phyloP scores from a whole-genome alignment of 2,113 vertebrate species.

The Lonchura striata region DNA sequence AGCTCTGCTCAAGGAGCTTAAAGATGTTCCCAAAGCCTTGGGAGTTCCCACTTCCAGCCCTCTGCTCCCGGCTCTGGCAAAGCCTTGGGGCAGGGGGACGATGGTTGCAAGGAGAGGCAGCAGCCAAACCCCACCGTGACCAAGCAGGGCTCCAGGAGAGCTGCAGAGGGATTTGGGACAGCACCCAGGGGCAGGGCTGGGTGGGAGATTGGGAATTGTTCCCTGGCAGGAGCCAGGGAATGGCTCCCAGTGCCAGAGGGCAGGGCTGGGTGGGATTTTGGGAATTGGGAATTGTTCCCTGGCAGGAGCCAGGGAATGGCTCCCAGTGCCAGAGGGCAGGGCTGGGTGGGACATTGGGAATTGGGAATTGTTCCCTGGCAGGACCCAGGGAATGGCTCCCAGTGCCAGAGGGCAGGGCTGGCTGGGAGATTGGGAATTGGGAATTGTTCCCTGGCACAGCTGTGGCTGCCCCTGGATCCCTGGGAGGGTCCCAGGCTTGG shows the following conservation, averaged over 20 bases:
- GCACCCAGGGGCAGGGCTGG: background rate
- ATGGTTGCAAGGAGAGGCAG: rapidly evolving
- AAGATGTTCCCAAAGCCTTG: background rate
- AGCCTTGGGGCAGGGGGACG: background rate
- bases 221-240: too few relatives aligned
- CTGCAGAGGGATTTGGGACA: background rate
- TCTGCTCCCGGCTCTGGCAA: background rate
- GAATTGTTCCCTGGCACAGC: too few relatives aligned
- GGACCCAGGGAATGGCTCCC: too few relatives aligned
- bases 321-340: too few relatives aligned
- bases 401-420: too few relatives aligned
- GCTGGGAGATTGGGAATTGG: background rate
- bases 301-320: too few relatives aligned
- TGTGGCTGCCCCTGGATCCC: background rate
- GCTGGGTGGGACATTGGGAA: too few relatives aligned
- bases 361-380: too few relatives aligned
- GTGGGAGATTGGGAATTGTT: background rate
- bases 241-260: too few relatives aligned
- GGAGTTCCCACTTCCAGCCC: rapidly evolving
- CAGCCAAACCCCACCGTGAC: background rate
- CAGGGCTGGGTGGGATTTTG: too few relatives aligned
- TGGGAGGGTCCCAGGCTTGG: background rate
- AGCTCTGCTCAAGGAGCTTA: background rate
- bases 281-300: too few relatives aligned
- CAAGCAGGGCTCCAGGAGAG: background rate